Evolutionary conservation across 2,888 invertebrate species (phyloP).

Genomic region (Yponomeuta plumbellus): DNA sequence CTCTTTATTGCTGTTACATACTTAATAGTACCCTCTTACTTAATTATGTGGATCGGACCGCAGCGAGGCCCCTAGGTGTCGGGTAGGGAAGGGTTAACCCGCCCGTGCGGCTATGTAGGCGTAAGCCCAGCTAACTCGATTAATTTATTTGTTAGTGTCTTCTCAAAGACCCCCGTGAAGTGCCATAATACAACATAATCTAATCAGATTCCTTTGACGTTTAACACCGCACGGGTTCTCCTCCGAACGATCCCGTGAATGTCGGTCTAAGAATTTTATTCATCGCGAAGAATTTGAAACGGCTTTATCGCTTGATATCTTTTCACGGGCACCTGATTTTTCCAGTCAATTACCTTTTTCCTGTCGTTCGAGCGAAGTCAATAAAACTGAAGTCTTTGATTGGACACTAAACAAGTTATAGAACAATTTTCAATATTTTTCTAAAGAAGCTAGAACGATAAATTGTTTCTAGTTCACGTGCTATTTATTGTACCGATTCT

Average conservation of each 20-base stretch:
- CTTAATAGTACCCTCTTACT: conserved; percentile 69
- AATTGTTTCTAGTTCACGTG: background rate
- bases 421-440: background rate
- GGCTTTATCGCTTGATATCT: background rate
- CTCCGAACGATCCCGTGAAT: background rate
- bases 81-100: conserved; percentile 44
- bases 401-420: conserved; percentile 2
- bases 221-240: background rate
- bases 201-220: conserved; percentile 2
- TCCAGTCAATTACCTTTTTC: conserved; percentile 8
- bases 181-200: conserved; percentile 18
- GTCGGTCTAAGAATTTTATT: background rate
- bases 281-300: background rate
- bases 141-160: conserved; percentile 50
- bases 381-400: conserved; percentile 6
- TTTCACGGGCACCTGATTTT: background rate
- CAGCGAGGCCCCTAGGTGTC: conserved; percentile 37
- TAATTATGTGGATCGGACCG: conserved; percentile 66
- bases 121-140: conserved; percentile 53
- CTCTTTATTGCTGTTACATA: conserved; percentile 67
- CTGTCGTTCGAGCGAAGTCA: background rate
- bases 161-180: conserved; percentile 22
- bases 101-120: conserved; percentile 48
- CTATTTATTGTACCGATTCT: background rate
- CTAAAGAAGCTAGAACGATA: background rate